These are phyloP conservation scores for Geopemphigus sp. DNA, from an alignment of 1,140 invertebrate species.

Conservation along the genomic window DNA sequence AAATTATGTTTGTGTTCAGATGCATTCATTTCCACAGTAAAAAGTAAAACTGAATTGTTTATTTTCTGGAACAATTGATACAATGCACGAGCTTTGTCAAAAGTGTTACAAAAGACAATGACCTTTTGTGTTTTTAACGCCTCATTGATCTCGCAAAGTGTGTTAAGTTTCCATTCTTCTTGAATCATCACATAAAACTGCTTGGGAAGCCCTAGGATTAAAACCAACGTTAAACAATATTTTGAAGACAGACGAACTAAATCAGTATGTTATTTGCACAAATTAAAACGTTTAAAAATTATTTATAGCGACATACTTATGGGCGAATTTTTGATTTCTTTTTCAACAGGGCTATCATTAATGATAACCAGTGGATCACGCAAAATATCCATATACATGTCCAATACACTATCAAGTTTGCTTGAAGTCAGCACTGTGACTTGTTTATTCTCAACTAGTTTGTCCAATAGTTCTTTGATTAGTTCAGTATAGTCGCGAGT, in stretches of 20 bases:
- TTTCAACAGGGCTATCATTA: constrained; percentile 84
- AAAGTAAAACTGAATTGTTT: constrained; percentile 98
- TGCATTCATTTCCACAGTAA: constrained; percentile 99
- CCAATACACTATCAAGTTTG: constrained; percentile 92
- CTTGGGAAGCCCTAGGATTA: constrained; percentile 78
- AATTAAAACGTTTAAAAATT: too few relatives aligned
- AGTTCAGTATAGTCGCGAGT: constrained; percentile 99
- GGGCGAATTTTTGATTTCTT: constrained; percentile 62
- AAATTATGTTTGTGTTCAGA: constrained; percentile 96
- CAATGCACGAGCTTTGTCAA: constrained; percentile 96
- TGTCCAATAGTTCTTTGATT: constrained; percentile 97
- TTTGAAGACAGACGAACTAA: too few relatives aligned
- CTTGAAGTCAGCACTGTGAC: constrained; percentile 96
- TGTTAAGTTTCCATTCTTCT: constrained; percentile 98
- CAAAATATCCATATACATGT: constrained; percentile 97
- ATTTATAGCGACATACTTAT: constrained; percentile 1
- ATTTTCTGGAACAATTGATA: constrained; percentile 91
- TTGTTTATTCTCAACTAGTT: constrained; percentile 85
- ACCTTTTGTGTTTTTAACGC: constrained; percentile 97
- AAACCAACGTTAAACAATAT: too few relatives aligned
- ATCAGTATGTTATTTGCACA: too few relatives aligned
- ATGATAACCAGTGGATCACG: constrained; percentile 91
- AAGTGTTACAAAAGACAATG: constrained; percentile 99
- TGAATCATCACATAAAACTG: constrained; percentile 94
- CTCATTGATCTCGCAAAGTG: constrained; percentile 95